Base-by-base conservation (phyloP, 2,113 vertebrate species). In the Odobenus rosmarus region DNA sequence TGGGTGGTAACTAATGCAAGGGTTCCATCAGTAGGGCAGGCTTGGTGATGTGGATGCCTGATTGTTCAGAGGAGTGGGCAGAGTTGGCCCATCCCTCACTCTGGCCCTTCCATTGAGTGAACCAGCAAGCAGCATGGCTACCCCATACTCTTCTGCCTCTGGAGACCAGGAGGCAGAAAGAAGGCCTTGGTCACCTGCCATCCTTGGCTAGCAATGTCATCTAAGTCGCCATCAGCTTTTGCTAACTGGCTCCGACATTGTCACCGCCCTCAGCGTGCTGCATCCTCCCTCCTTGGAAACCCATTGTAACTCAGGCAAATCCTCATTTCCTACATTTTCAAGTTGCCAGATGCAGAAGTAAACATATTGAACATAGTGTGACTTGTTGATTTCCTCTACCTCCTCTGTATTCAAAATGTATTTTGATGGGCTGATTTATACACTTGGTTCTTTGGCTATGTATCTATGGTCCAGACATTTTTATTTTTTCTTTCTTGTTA, bases 401-500 rank as follows among this genome's bases (percentile, higher is more conserved):
- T 97, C 92, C 97, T 97, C 96, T 92, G 80, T 71, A 96, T 95
- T 97, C 95, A 93, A n/a, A n/a, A n/a, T n/a, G n/a, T n/a, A n/a
- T n/a, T n/a, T n/a, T n/a, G 94, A 84, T 15, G 61, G 39, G 24
- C 64, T 69, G 13, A 18, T 61, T 36, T 8, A 31, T 49, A 23
- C 9, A 46, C 49, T 97, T 95, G 94, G 95, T 92, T 96, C 97
- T 98, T 92, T 93, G 97, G 76, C 88, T 74, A 1, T 84, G 61
- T 90, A 42, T 97, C 7, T 14, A 28, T 77, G 87, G 59, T 64
- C 62, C 67, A 46, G 4, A 62, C 31, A 4, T 72, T 94, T 79
- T 2, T 24, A 26, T 2, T 59, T 36, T 82, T 86, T 76, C 76
- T 88, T 89, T 61, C 33, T 61, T 93, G 33, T 90, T 97, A 59